Conservation (phyloP, 2,113 vertebrate genomes). For the Eonycteris spelaea region DNA sequence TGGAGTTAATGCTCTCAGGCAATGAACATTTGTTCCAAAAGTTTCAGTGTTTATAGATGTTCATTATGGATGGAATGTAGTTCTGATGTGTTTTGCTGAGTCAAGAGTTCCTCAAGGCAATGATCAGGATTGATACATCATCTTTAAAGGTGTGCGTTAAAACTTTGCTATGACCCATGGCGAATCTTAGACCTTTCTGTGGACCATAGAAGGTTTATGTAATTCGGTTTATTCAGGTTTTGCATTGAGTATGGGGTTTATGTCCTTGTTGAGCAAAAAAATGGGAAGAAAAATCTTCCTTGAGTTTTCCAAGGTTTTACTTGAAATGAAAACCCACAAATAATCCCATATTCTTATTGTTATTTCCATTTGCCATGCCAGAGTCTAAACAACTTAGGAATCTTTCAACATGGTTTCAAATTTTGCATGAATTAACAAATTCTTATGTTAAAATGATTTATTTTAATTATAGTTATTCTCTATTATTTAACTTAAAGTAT, state of each 20-base stretch:
- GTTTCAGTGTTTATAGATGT: not conserved
- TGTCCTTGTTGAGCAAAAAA: not conserved
- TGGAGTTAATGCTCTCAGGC: not conserved
- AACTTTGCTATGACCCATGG: not conserved
- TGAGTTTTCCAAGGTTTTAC: not conserved
- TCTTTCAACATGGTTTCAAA: not conserved
- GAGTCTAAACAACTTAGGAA: not conserved
- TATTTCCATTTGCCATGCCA: not conserved
- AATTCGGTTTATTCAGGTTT: slow-evolving; percentile 4
- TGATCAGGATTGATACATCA: slow-evolving; percentile 40
- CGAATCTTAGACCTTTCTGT: not conserved
- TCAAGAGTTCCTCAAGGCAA: not conserved
- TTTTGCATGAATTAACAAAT: not conserved
- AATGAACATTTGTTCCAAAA: not conserved
- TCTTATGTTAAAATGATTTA: not conserved
- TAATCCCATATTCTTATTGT: not conserved
- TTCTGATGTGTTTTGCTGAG: slow-evolving; percentile 53
- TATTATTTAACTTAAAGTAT: not conserved
- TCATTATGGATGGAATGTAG: not conserved
- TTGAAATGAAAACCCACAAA: not conserved
- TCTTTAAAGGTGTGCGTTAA: slow-evolving; percentile 53
- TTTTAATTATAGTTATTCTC: not conserved
- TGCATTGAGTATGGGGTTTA: not conserved
- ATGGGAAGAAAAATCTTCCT: not conserved
- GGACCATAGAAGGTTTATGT: not conserved